phyloP scores from a whole-genome alignment of 2,113 vertebrate genomes.

The Corythornis cristatus region DNA sequence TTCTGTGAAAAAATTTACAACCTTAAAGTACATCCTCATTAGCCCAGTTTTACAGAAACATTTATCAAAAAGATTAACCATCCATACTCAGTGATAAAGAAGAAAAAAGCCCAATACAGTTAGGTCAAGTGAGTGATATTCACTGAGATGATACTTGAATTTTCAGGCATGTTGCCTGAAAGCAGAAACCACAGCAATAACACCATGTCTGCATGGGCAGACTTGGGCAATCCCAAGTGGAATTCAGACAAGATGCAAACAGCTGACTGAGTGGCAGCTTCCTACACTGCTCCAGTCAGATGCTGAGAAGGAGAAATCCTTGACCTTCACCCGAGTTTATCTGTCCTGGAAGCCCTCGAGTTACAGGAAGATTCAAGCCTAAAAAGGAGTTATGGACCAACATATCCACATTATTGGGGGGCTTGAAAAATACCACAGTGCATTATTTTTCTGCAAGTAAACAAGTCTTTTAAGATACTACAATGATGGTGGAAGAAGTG shows the following conservation, averaged over 20 bases:
- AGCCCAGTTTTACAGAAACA: neutral
- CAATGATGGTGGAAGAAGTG: neutral
- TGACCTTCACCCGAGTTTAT: neutral
- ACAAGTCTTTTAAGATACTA: fast-evolving
- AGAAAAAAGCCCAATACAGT: neutral
- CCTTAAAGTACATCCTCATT: neutral
- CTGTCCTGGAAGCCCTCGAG: neutral
- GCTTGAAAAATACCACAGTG: neutral
- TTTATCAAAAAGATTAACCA: neutral
- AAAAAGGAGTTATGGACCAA: neutral
- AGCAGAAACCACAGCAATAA: neutral
- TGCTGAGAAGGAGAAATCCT: neutral
- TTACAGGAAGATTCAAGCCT: neutral
- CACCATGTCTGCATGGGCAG: neutral
- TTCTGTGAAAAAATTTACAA: neutral
- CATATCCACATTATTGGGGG: fast-evolving
- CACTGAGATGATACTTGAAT: neutral
- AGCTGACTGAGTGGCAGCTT: neutral
- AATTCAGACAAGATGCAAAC: neutral
- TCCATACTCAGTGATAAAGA: neutral
- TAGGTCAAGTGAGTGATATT: neutral
- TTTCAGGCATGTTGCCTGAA: neutral
- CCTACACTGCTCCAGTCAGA: neutral
- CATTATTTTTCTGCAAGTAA: neutral
- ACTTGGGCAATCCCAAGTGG: neutral